Evolutionary conservation across 1,140 invertebrate genomes (phyloP).

Genomic region (Drosophila varians): DNA sequence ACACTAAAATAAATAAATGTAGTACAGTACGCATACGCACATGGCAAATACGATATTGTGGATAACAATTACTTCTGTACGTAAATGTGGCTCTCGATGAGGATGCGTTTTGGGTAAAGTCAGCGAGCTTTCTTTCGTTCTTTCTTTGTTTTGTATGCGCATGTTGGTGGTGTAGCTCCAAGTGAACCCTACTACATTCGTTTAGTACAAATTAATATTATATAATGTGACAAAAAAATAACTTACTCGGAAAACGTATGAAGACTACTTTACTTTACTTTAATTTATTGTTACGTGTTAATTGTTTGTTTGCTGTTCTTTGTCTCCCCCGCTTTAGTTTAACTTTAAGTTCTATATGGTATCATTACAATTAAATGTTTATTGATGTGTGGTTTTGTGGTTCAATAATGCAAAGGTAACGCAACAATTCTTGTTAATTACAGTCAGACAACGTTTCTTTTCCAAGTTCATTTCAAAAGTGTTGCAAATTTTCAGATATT

Average conservation of each 20-base stretch:
- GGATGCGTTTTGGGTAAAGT: conserved; percentile 3
- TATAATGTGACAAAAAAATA: conserved; percentile 38
- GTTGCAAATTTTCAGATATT: background rate
- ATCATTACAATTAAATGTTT: conserved; percentile 71
- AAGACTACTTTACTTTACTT: conserved; percentile 45
- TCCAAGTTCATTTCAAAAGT: conserved; percentile 14
- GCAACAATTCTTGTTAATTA: conserved; percentile 42
- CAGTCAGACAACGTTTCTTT: conserved; percentile 51
- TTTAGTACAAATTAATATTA: conserved; percentile 44
- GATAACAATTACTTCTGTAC: conserved; percentile 60
- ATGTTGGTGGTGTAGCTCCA: conserved; percentile 21
- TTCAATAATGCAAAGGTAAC: conserved; percentile 42
- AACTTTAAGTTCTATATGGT: conserved; percentile 66
- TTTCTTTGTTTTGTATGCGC: background rate
- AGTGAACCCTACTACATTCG: conserved; percentile 39
- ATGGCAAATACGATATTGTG: conserved; percentile 72
- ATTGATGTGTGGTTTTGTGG: conserved; percentile 30
- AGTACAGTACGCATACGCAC: conserved; percentile 66
- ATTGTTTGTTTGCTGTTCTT: conserved; percentile 27
- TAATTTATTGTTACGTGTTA: conserved; percentile 51
- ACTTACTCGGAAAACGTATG: conserved; percentile 57
- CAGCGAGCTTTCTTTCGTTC: conserved; percentile 1
- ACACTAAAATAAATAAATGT: conserved; percentile 67
- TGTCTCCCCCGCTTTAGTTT: conserved; percentile 44
- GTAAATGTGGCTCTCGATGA: conserved; percentile 1